Evolutionary conservation across 2,888 invertebrate species (phyloP).

Genomic region (Homarus gammarus): DNA sequence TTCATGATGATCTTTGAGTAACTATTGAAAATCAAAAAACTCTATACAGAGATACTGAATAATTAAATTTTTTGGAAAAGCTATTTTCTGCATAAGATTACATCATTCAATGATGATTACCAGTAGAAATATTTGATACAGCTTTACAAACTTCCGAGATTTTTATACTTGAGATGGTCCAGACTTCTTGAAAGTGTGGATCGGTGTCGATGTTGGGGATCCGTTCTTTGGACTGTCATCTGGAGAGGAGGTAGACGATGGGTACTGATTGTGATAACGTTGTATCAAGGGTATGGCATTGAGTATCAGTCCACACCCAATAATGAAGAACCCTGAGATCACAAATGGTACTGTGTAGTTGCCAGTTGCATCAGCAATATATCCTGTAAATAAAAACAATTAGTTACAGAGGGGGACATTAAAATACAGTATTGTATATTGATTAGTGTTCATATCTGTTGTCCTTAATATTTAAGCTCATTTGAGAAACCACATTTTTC

Average conservation of each 20-base stretch:
- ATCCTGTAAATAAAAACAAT: conserved; percentile 43
- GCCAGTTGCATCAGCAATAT: conserved; percentile 68
- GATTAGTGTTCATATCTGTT: too few relatives aligned
- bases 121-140: background rate
- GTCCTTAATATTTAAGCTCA: too few relatives aligned
- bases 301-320: conserved; percentile 71
- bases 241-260: conserved; percentile 40
- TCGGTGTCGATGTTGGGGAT: conserved; percentile 36
- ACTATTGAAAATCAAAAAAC: background rate
- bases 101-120: background rate
- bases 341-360: conserved; percentile 73
- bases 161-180: conserved; percentile 32
- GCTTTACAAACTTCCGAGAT: too few relatives aligned
- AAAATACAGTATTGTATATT: too few relatives aligned
- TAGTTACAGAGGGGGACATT: background rate
- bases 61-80: too few relatives aligned
- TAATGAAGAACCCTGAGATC: conserved; percentile 73
- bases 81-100: too few relatives aligned
- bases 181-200: conserved; percentile 43
- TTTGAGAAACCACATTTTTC: too few relatives aligned
- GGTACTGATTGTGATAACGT: conserved; percentile 36
- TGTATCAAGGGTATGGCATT: conserved; percentile 70
- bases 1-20: background rate
- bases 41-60: too few relatives aligned
- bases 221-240: conserved; percentile 46